Percentiles rank a stretch among this genome's conserved stretches.
These are phyloP conservation scores for Eucidaris tribuloides DNA, from an alignment of 35 echinoderm and acorn worm species.

Conservation along the genomic window DNA sequence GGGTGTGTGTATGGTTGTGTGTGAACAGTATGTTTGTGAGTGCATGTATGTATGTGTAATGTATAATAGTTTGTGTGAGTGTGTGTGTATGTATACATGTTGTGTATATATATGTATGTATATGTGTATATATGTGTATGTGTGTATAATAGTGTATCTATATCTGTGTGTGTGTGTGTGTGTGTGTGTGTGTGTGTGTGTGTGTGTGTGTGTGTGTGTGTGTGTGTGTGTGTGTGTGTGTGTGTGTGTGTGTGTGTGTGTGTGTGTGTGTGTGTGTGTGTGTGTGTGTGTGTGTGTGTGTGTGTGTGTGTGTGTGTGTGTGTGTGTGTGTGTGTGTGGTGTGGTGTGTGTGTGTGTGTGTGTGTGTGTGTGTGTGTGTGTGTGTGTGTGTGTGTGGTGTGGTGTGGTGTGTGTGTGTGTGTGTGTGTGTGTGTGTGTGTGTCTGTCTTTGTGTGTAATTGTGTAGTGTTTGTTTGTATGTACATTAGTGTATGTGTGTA, in stretches of 20 bases:
- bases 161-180: neutral
- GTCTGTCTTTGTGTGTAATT: neutral
- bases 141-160: neutral
- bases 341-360: neutral
- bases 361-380: neutral
- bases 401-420: neutral
- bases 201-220: neutral
- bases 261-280: neutral
- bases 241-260: neutral
- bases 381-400: neutral
- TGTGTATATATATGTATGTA: neutral
- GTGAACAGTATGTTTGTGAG: neutral
- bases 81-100: neutral
- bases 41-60: neutral
- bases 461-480: neutral
- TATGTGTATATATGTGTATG: neutral
- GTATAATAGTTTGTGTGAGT: neutral
- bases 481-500: neutral
- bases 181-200: constrained; percentile 4
- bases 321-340: neutral
- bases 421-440: neutral
- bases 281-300: neutral
- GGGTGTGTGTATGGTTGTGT: neutral
- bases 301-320: neutral
- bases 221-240: neutral